Percentiles rank a stretch among this genome's conserved stretches.
Conservation (phyloP, 2,888 invertebrate species). For the Ennomos quercinarius region DNA sequence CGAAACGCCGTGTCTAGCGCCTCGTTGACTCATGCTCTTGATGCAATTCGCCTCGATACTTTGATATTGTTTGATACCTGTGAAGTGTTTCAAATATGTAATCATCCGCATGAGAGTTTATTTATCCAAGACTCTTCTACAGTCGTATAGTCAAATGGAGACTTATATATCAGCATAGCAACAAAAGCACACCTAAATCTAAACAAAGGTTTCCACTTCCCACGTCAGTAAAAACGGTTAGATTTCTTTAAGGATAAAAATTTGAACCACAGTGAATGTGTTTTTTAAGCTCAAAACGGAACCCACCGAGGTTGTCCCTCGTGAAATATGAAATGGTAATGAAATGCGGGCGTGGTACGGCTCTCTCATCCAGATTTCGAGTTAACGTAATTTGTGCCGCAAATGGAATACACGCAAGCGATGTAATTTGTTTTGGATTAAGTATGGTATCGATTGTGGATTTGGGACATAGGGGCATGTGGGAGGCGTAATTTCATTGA, state of each 20-base stretch:
- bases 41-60: conserved; percentile 38
- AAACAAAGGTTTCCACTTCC: background rate
- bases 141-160: too few relatives aligned
- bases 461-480: conserved; percentile 11
- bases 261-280: conserved; percentile 16
- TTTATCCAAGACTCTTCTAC: background rate
- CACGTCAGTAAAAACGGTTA: conserved; percentile 4
- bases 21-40: conserved; percentile 52
- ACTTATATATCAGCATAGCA: background rate
- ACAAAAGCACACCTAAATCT: background rate
- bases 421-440: conserved; percentile 46
- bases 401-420: conserved; percentile 48
- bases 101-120: background rate
- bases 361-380: conserved; percentile 45
- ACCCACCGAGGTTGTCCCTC: conserved; percentile 28
- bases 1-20: conserved; percentile 53
- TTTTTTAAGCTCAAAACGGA: conserved; percentile 28
- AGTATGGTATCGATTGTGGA: conserved; percentile 21
- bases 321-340: conserved; percentile 52
- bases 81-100: background rate
- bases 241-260: conserved; percentile 5
- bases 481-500: conserved; percentile 21
- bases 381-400: conserved; percentile 52
- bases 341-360: conserved; percentile 40
- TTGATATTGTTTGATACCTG: conserved; percentile 20